These are phyloP conservation scores for Synanthedon tipuliformis DNA, from an alignment of 2,888 invertebrate genomes.

Conservation along the genomic window DNA sequence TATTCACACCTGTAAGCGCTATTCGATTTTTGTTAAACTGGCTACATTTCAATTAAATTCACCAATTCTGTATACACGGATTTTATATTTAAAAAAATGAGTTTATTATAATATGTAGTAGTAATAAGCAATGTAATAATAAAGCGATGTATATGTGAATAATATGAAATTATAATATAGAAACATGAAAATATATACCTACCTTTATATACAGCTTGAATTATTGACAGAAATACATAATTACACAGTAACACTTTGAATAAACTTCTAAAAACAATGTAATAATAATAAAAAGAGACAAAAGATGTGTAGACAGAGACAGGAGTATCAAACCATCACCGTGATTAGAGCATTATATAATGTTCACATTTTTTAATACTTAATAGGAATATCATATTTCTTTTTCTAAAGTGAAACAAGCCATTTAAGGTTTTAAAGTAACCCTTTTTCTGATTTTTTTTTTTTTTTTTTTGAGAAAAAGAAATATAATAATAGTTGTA, in stretches of 20 bases:
- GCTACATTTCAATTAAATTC: too few relatives aligned
- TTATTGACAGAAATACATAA: not conserved
- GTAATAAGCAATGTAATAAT: slow-evolving; percentile 23
- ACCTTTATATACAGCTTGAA: slow-evolving; percentile 46
- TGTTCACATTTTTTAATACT: not conserved
- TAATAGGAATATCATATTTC: too few relatives aligned
- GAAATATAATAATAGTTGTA: too few relatives aligned
- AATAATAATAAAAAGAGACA: slow-evolving; percentile 24
- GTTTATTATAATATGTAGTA: not conserved
- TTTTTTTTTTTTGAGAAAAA: too few relatives aligned
- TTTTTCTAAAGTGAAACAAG: too few relatives aligned
- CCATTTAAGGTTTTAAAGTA: too few relatives aligned
- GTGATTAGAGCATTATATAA: slow-evolving; percentile 32
- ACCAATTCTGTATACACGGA: too few relatives aligned
- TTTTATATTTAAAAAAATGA: not conserved
- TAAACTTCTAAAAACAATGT: slow-evolving; percentile 3
- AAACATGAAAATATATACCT: slow-evolving; percentile 35
- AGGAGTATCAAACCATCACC: slow-evolving; percentile 67
- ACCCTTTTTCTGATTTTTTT: too few relatives aligned
- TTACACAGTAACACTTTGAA: slow-evolving; percentile 12
- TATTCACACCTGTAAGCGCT: not conserved
- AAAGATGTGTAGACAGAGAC: slow-evolving; percentile 17
- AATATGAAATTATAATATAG: slow-evolving; percentile 25
- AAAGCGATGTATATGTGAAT: slow-evolving; percentile 28
- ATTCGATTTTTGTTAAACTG: not conserved